phyloP scores from a whole-genome alignment of 2,113 vertebrate species.

The Naja naja region DNA sequence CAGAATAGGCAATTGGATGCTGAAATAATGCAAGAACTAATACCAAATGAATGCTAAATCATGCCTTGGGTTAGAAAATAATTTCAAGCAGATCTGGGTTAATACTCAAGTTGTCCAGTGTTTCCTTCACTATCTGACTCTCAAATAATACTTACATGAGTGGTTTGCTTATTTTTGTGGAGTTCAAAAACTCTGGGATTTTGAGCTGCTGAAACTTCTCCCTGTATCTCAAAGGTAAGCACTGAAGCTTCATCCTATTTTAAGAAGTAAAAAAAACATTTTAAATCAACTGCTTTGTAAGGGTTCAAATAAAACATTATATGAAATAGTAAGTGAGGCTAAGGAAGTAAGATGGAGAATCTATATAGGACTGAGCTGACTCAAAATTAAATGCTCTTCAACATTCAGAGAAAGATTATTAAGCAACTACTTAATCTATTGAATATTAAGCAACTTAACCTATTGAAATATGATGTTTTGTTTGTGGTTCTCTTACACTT shows the following conservation, averaged over 20 bases:
- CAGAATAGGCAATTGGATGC: too few species aligned
- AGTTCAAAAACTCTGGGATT: conserved; percentile 74
- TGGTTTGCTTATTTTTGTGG: conserved; percentile 59
- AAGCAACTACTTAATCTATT: neutral
- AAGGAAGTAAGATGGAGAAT: neutral
- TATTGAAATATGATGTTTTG: neutral
- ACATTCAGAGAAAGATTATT: neutral
- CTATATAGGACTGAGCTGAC: too few species aligned
- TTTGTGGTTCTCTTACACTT: neutral
- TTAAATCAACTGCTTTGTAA: neutral
- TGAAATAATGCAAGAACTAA: neutral
- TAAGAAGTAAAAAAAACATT: conserved; percentile 17
- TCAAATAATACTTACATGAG: conserved; percentile 70
- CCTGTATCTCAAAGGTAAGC: conserved; percentile 76
- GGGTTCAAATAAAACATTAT: neutral
- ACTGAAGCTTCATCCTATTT: conserved; percentile 80
- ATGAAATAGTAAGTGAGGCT: neutral
- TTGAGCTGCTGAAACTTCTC: conserved; percentile 70
- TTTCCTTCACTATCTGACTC: neutral
- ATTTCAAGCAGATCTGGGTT: neutral
- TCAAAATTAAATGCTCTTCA: neutral
- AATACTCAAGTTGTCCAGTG: neutral
- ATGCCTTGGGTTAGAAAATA: neutral
- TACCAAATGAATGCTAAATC: neutral
- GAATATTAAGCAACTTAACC: neutral